Conservation (phyloP, 1,140 invertebrate genomes). For the Rhizoglyphus robini region DNA sequence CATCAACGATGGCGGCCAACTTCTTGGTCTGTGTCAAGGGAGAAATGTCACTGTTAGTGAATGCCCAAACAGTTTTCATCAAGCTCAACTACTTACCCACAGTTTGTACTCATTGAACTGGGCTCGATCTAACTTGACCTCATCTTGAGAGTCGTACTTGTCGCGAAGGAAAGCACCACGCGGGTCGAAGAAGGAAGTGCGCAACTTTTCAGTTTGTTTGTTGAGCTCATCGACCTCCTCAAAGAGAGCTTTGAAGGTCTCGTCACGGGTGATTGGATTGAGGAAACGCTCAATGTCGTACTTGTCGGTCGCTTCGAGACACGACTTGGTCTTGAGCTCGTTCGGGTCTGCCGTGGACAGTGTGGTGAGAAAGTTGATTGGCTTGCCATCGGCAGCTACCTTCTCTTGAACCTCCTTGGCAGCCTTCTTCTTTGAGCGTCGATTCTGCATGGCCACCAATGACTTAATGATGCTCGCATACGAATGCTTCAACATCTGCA, state of each 20-base stretch:
- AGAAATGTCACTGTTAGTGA: not conserved
- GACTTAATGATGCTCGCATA: conserved; percentile 15
- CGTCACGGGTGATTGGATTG: conserved; percentile 6
- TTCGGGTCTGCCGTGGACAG: not conserved
- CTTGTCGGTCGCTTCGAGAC: not conserved
- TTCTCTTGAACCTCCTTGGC: not conserved
- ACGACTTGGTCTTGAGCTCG: not conserved
- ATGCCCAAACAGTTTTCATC: no score
- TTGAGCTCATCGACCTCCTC: conserved; percentile 7
- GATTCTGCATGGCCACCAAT: conserved; percentile 11
- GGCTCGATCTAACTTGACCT: not conserved
- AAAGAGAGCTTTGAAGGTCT: conserved; percentile 1
- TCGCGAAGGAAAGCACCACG: not conserved
- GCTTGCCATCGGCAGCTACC: not conserved
- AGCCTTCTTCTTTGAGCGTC: not conserved
- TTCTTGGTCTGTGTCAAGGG: no score
- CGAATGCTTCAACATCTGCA: conserved; percentile 8
- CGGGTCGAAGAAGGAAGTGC: not conserved
- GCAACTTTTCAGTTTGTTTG: conserved; percentile 1
- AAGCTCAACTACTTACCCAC: not conserved
- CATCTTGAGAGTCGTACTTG: not conserved
- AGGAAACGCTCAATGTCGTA: conserved; percentile 7
- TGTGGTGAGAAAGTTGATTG: not conserved
- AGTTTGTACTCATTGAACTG: conserved; percentile 1
- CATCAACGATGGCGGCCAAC: no score